These are phyloP conservation scores for Pangasianodon hypophthalmus DNA, from an alignment of 2,113 vertebrate species.

Conservation along the genomic window DNA sequence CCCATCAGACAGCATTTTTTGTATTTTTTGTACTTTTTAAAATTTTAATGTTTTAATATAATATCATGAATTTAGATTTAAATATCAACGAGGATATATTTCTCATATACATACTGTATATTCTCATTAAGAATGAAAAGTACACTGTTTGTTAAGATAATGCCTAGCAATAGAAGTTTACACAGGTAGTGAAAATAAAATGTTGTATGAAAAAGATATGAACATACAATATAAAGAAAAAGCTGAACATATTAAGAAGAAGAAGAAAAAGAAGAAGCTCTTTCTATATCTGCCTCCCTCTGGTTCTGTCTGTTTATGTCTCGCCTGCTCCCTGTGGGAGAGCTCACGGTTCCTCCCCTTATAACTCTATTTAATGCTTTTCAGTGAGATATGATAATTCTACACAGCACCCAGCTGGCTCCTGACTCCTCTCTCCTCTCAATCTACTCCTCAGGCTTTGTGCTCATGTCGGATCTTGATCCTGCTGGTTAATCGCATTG, in stretches of 20 bases:
- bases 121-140: background rate
- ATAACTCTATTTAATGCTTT: conserved; percentile 15
- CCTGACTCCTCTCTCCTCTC: conserved; percentile 34
- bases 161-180: background rate
- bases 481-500: conserved; percentile 41
- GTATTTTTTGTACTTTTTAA: too few species aligned
- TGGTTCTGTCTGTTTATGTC: conserved; percentile 12
- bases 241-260: background rate
- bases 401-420: background rate
- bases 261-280: background rate
- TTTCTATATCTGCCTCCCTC: conserved; percentile 51
- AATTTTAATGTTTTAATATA: too few species aligned
- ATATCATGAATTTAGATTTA: too few species aligned
- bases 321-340: background rate
- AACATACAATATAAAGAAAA: background rate
- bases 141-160: background rate
- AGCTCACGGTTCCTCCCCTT: background rate
- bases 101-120: background rate
- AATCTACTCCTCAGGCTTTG: conserved; percentile 26
- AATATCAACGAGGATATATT: background rate
- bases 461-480: conserved; percentile 27
- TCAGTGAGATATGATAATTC: background rate
- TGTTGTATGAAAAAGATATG: background rate
- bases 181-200: background rate
- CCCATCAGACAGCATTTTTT: background rate